Conservation (phyloP, 2,797 vertebrate species). For the Schizothorax lantsangensis region DNA sequence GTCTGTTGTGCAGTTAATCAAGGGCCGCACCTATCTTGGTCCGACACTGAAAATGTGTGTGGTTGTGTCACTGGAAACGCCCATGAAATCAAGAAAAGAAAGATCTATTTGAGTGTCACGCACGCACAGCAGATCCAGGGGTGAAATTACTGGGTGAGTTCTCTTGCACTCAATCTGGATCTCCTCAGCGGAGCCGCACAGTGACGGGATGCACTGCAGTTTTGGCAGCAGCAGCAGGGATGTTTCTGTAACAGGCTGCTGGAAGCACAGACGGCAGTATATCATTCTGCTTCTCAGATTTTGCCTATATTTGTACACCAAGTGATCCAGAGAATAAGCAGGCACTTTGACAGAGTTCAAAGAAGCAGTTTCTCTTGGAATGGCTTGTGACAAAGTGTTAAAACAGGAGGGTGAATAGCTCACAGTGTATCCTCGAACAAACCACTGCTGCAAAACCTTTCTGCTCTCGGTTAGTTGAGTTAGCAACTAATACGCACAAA, state of each 20-base stretch:
- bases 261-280: slow-evolving; percentile 69
- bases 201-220: slow-evolving; percentile 62
- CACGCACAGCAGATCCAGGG: slow-evolving; percentile 17
- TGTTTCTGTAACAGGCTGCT: slow-evolving; percentile 67
- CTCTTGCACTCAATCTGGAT: slow-evolving; percentile 14
- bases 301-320: slow-evolving; percentile 75
- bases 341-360: slow-evolving; percentile 66
- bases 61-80: slow-evolving; percentile 27
- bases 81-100: slow-evolving; percentile 32
- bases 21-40: slow-evolving; percentile 10
- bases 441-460: neutral
- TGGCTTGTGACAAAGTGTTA: slow-evolving; percentile 58
- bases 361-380: slow-evolving; percentile 67
- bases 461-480: neutral
- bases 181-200: slow-evolving; percentile 53
- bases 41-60: slow-evolving; percentile 6
- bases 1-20: slow-evolving; percentile 26
- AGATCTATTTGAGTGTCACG: slow-evolving; percentile 17
- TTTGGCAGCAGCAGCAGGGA: slow-evolving; percentile 60
- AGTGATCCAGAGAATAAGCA: slow-evolving; percentile 70
- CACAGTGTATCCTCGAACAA: slow-evolving; percentile 19
- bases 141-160: slow-evolving; percentile 16
- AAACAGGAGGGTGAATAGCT: slow-evolving; percentile 45
- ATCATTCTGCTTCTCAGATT: slow-evolving; percentile 64
- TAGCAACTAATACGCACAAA: neutral